A percentile compares a stretch with the other conserved stretches of the same genome.
phyloP scores from a whole-genome alignment of 2,888 invertebrate species.

The Chirona hameri region DNA sequence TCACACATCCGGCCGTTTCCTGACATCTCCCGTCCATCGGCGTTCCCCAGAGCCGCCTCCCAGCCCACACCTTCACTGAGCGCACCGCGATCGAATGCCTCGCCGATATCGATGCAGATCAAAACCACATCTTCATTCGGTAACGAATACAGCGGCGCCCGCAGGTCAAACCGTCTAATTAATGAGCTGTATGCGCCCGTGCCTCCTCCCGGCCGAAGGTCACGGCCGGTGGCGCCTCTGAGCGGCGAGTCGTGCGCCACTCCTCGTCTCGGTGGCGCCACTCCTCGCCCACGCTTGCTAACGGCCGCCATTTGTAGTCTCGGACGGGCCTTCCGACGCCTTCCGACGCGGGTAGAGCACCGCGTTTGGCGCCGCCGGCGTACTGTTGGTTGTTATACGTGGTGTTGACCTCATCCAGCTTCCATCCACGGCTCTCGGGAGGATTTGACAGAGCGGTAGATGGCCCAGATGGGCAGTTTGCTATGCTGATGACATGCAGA shows the following conservation, averaged over 20 bases:
- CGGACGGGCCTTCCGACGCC: no score
- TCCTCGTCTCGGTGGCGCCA: background rate
- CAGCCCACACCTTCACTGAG: no score
- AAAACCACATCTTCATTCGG: background rate
- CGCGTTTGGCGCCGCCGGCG: background rate
- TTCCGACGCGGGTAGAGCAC: no score
- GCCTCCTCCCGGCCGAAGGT: background rate
- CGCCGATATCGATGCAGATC: no score
- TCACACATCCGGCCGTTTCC: no score
- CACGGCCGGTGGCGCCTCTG: background rate
- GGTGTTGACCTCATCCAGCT: no score
- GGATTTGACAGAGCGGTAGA: background rate
- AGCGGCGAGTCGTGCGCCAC: background rate
- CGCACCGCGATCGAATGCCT: no score
- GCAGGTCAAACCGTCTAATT: background rate
- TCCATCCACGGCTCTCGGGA: no score
- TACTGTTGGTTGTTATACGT: background rate
- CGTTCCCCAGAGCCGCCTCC: no score
- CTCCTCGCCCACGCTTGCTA: no score
- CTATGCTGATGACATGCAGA: conserved; percentile 3
- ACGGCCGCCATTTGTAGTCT: no score
- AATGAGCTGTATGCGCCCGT: background rate
- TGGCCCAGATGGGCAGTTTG: background rate
- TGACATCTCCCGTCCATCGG: no score
- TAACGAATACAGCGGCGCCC: background rate